These are phyloP conservation scores for Synchiropus splendidus DNA, from an alignment of 2,113 vertebrate genomes.

Conservation along the genomic window DNA sequence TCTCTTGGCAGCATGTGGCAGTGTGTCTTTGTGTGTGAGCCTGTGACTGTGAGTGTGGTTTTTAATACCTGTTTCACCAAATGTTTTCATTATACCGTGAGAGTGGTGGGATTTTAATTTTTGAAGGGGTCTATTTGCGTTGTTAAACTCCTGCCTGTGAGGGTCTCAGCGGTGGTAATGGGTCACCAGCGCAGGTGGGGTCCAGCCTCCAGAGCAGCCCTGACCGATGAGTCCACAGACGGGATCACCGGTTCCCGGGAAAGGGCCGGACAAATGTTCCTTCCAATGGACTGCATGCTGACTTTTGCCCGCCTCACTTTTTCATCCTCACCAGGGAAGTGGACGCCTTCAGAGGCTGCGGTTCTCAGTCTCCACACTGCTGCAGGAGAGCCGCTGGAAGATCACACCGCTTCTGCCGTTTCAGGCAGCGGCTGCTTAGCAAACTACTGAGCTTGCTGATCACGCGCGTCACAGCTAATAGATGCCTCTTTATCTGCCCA, in stretches of 20 bases:
- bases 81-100: constrained; percentile 36
- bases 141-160: constrained; percentile 33
- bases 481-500: too few species aligned
- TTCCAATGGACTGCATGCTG: too few species aligned
- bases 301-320: too few species aligned
- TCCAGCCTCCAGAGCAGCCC: constrained; percentile 33
- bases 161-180: constrained; percentile 35
- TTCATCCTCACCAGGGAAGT: too few species aligned
- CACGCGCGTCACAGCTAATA: too few species aligned
- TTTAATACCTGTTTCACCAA: constrained; percentile 43
- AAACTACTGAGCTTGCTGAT: too few species aligned
- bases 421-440: too few species aligned
- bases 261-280: constrained; percentile 1
- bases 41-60: constrained; percentile 8
- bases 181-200: constrained; percentile 42
- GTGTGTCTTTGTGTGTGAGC: constrained; percentile 15
- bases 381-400: too few species aligned
- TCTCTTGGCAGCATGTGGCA: constrained; percentile 44
- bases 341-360: too few species aligned
- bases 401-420: too few species aligned
- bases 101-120: constrained; percentile 36
- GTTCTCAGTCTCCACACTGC: too few species aligned
- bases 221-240: constrained; percentile 26
- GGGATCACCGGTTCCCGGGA: constrained; percentile 21
- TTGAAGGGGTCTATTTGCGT: constrained; percentile 36